Conservation (phyloP, 1,140 invertebrate species). For the Lineus longissimus region DNA sequence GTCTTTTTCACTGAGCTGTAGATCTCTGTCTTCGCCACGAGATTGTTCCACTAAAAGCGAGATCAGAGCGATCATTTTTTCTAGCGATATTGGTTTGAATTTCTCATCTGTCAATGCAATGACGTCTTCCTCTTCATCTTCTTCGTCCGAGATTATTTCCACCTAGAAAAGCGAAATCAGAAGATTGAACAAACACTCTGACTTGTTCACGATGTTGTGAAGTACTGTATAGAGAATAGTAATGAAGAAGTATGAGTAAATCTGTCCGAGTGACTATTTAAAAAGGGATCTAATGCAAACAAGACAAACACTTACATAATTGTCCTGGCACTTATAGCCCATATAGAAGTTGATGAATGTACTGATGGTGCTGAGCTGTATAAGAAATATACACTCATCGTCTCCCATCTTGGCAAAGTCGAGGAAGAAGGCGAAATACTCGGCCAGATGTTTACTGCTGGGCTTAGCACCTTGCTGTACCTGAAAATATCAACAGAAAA, state of each 20-base stretch:
- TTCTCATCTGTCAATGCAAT: slow-evolving; percentile 67
- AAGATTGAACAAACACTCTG: background rate
- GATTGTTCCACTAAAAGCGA: slow-evolving; percentile 84
- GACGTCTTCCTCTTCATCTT: slow-evolving; percentile 70
- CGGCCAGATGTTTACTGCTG: slow-evolving; percentile 70
- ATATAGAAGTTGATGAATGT: slow-evolving; percentile 89
- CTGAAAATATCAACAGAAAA: slow-evolving; percentile 48
- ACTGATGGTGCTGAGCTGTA: slow-evolving; percentile 80
- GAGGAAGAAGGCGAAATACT: slow-evolving; percentile 86
- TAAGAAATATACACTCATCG: slow-evolving; percentile 81
- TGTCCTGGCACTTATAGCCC: slow-evolving; percentile 44
- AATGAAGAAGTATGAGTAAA: background rate
- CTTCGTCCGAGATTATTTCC: slow-evolving; percentile 61
- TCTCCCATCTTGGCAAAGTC: slow-evolving; percentile 94
- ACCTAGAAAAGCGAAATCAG: slow-evolving; percentile 35
- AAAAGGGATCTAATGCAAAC: too few relatives aligned
- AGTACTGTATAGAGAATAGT: too few relatives aligned
- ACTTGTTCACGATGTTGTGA: background rate
- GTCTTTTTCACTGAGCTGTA: slow-evolving; percentile 75
- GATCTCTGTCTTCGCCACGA: slow-evolving; percentile 66
- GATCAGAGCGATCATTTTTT: slow-evolving; percentile 91
- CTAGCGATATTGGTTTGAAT: slow-evolving; percentile 81
- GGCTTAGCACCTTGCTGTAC: slow-evolving; percentile 78
- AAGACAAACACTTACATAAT: slow-evolving; percentile 38
- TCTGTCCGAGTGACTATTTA: too few relatives aligned